These are phyloP conservation scores for Drosophila pseudotakahashii DNA, from an alignment of 2,888 invertebrate species.

Conservation along the genomic window DNA sequence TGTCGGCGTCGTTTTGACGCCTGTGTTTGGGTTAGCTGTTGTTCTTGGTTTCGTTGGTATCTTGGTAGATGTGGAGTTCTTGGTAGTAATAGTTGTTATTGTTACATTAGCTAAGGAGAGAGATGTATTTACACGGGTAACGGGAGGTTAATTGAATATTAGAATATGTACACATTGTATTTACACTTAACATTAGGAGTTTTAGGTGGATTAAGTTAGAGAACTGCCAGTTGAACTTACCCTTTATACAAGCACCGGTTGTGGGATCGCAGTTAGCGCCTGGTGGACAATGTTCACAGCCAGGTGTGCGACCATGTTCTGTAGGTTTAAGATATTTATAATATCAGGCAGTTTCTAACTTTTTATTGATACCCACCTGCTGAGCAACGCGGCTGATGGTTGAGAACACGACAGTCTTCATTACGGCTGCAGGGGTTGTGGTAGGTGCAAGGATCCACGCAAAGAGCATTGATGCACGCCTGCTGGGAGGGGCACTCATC, in stretches of 20 bases:
- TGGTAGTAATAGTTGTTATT: slow-evolving; percentile 81
- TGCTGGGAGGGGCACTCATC: slow-evolving; percentile 91
- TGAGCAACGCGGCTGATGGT: slow-evolving; percentile 93
- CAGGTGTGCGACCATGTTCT: slow-evolving; percentile 83
- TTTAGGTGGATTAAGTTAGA: slow-evolving; percentile 1
- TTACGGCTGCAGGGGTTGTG: slow-evolving; percentile 90
- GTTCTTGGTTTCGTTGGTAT: slow-evolving; percentile 62
- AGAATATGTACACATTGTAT: slow-evolving; percentile 63
- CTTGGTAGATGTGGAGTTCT: slow-evolving; percentile 68
- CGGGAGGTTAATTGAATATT: slow-evolving; percentile 76
- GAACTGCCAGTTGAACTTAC: slow-evolving; percentile 86
- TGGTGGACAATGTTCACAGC: slow-evolving; percentile 91
- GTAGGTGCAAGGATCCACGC: slow-evolving; percentile 92
- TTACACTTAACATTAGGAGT: slow-evolving; percentile 69
- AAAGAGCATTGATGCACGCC: slow-evolving; percentile 91
- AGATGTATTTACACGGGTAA: slow-evolving; percentile 83
- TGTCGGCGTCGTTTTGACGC: slow-evolving; percentile 44
- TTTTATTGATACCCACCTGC: slow-evolving; percentile 86
- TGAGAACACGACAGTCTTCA: slow-evolving; percentile 92
- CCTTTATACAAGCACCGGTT: slow-evolving; percentile 93
- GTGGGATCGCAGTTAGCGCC: slow-evolving; percentile 91
- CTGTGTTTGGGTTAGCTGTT: slow-evolving; percentile 61
- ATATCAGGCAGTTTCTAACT: not conserved
- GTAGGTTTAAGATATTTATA: slow-evolving; percentile 15
- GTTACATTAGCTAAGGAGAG: slow-evolving; percentile 84